Evolutionary conservation across 2,113 vertebrate species (phyloP), one percentile per base, ranked within the genome.

Genomic region (Nicator chloris): DNA sequence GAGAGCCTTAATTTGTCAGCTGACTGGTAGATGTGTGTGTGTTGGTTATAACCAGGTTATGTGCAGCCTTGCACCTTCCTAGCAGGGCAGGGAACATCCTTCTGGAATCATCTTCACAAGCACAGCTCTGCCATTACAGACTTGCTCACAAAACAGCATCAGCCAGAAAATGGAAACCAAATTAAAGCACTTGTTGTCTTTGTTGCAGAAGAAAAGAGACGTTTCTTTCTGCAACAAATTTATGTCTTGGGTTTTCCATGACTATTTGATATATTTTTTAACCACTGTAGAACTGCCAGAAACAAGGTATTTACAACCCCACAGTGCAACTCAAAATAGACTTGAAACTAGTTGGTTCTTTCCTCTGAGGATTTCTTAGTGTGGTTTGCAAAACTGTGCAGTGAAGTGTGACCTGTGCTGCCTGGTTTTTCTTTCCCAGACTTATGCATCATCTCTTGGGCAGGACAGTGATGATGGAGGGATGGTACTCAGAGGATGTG

Each of bases 321-420:
- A 56, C 35, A 72, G 56, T 60, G 86, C 72, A 81, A 33, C 92
- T 93, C 83, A 70, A 88, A 94, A 81, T 31, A 92, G 59, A 37
- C 40, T 86, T 81, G 69, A 75, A 95, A 84, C 56, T 59, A 42
- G 69, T 75, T 93, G 61, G 35, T 90, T 96, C 77, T 84, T 81
- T 81, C 77, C 95, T 96, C 91, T 66, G 92, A 70, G 95, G 65
- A 51, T 65, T 94, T 80, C 89, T 80, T 9, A 72, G 89, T 2
- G 3, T 37, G 28, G 45, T 86, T 95, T 94, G 77, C 91, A 86
- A 90, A 73, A 11, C 45, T 50, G 96, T 92, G 93, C 91, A 96
- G 86, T 91, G 89, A 78, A 61, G 95, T 89, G 86, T 96, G 95
- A 86, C 83, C 78, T 92, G 83, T 89, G 51, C 73, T 45, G 77